Percentiles rank a stretch among this genome's conserved stretches.
Evolutionary conservation across 2,888 invertebrate genomes (phyloP).

Genomic region (Taenaris catops): DNA sequence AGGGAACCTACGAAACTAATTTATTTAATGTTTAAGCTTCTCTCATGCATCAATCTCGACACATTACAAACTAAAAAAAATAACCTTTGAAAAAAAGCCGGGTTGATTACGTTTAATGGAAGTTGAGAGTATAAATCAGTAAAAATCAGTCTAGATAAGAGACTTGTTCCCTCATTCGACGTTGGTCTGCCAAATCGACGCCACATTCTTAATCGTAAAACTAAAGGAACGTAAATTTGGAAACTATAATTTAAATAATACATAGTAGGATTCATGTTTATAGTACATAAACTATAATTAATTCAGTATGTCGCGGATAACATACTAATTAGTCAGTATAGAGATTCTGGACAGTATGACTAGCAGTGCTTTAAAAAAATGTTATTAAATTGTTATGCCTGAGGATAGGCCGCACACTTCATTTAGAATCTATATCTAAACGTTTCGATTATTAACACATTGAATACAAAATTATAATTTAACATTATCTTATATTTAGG

Average conservation of each 20-base stretch:
- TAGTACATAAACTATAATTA: conserved; percentile 29
- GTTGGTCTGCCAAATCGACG: conserved; percentile 40
- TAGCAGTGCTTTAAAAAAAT: neutral
- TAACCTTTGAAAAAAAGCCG: conserved; percentile 27
- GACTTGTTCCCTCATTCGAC: conserved; percentile 41
- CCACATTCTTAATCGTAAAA: conserved; percentile 41
- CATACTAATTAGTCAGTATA: neutral
- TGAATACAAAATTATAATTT: no score
- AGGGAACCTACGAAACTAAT: conserved; percentile 30
- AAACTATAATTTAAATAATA: conserved; percentile 31
- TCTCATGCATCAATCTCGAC: conserved; percentile 26
- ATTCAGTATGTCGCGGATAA: conserved; percentile 1
- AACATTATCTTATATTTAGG: no score
- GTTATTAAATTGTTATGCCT: no score
- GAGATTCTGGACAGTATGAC: conserved; percentile 10
- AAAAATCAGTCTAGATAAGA: conserved; percentile 68
- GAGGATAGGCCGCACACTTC: no score
- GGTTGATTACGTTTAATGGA: conserved; percentile 30
- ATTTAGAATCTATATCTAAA: no score
- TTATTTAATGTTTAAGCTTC: conserved; percentile 41
- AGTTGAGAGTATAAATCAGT: conserved; percentile 28
- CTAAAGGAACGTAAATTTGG: conserved; percentile 41
- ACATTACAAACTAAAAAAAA: conserved; percentile 15
- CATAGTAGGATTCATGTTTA: conserved; percentile 15
- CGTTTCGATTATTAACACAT: no score